Conservation (phyloP, 2,888 invertebrate genomes). For the Apomyelois bistriatella region DNA sequence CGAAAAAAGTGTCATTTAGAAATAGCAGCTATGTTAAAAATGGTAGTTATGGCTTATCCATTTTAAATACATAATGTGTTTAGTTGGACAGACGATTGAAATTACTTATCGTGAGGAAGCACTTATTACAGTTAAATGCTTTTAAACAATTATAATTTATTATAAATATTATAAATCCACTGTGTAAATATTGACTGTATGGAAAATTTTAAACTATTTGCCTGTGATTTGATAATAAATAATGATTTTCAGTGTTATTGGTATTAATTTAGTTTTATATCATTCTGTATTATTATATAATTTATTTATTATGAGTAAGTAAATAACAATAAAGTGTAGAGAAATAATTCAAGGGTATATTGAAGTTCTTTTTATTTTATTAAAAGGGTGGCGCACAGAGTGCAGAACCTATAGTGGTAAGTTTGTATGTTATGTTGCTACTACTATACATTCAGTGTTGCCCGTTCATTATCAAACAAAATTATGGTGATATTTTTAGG, state of each 20-base stretch:
- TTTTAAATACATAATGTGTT: too few species aligned
- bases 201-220: too few species aligned
- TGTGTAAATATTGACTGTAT: not conserved
- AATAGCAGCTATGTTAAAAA: slow-evolving; percentile 48
- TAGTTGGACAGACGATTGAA: not conserved
- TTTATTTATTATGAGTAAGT: not conserved
- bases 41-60: not conserved
- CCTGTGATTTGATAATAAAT: too few species aligned
- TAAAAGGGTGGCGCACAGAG: slow-evolving; percentile 89
- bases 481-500: not conserved
- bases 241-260: too few species aligned
- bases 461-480: slow-evolving; percentile 9
- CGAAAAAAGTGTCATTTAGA: slow-evolving; percentile 39
- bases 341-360: slow-evolving; percentile 25
- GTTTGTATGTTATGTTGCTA: slow-evolving; percentile 66
- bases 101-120: not conserved
- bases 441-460: slow-evolving; percentile 33
- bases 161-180: not conserved
- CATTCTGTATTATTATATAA: not conserved
- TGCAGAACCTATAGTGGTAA: slow-evolving; percentile 98
- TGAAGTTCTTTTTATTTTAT: slow-evolving; percentile 44
- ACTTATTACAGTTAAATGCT: not conserved
- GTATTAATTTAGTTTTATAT: too few species aligned
- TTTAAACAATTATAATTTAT: not conserved
- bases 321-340: not conserved